A percentile compares a stretch with the other conserved stretches of the same genome.
Evolutionary conservation across 2,113 vertebrate species (phyloP).

Genomic region (Rhagologus leucostigma): DNA sequence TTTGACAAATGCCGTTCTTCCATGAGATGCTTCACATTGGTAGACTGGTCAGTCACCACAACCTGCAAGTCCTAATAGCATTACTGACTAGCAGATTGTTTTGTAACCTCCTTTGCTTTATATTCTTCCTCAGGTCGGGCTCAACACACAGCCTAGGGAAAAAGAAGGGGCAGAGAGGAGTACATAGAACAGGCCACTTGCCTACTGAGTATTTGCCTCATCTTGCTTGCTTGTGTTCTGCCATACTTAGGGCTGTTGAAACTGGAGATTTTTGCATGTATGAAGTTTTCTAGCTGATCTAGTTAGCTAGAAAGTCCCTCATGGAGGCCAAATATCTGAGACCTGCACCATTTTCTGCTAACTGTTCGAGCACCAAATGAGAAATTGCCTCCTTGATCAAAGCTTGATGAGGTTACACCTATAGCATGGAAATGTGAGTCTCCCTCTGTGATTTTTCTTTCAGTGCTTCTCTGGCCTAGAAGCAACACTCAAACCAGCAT

Average conservation of each 20-base stretch:
- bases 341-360: background rate
- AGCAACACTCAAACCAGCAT: background rate
- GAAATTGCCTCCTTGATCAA: background rate
- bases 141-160: background rate
- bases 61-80: background rate
- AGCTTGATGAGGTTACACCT: background rate
- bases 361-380: background rate
- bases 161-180: background rate
- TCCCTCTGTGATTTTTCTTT: background rate
- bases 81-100: background rate
- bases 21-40: background rate
- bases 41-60: background rate
- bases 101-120: background rate
- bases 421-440: background rate
- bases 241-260: background rate
- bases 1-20: background rate
- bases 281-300: background rate
- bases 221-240: background rate
- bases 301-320: background rate
- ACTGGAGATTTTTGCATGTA: background rate
- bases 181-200: background rate
- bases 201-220: background rate
- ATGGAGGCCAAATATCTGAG: background rate
- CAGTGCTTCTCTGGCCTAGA: background rate
- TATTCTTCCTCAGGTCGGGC: background rate